These are phyloP conservation scores for Clavelina lepadiformis DNA, from an alignment of 23 tunicate species.

Conservation along the genomic window DNA sequence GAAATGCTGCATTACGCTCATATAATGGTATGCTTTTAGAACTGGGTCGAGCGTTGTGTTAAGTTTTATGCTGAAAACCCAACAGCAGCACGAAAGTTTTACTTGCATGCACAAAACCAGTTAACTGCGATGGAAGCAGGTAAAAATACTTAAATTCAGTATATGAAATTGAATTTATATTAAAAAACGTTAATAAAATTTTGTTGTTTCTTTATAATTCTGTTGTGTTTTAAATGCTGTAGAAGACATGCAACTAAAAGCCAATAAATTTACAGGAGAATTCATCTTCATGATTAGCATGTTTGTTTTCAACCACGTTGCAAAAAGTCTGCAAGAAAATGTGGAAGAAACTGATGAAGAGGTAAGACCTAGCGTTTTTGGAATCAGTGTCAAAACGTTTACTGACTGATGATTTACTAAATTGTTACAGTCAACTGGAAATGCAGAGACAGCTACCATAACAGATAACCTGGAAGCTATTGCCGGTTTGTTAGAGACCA, in stretches of 20 bases:
- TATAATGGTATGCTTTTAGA: slow-evolving; percentile 5
- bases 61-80: slow-evolving; percentile 48
- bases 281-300: slow-evolving; percentile 22
- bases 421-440: background rate
- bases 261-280: slow-evolving; percentile 43
- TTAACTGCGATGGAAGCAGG: slow-evolving; percentile 21
- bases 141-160: too few species aligned
- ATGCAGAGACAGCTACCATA: background rate
- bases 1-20: background rate
- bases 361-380: too few species aligned
- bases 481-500: slow-evolving; percentile 31
- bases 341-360: slow-evolving; percentile 11
- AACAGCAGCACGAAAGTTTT: slow-evolving; percentile 34
- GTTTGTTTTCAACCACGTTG: slow-evolving; percentile 26
- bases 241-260: too few species aligned
- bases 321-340: slow-evolving; percentile 21
- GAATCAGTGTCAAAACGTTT: too few species aligned
- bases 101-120: slow-evolving; percentile 10
- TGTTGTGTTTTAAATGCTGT: too few species aligned
- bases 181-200: too few species aligned
- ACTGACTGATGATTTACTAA: background rate
- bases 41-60: slow-evolving; percentile 53
- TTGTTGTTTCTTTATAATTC: too few species aligned
- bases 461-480: slow-evolving; percentile 8
- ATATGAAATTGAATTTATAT: too few species aligned